These are phyloP conservation scores for Elgaria multicarinata DNA, from an alignment of 2,113 vertebrate species.

Conservation along the genomic window DNA sequence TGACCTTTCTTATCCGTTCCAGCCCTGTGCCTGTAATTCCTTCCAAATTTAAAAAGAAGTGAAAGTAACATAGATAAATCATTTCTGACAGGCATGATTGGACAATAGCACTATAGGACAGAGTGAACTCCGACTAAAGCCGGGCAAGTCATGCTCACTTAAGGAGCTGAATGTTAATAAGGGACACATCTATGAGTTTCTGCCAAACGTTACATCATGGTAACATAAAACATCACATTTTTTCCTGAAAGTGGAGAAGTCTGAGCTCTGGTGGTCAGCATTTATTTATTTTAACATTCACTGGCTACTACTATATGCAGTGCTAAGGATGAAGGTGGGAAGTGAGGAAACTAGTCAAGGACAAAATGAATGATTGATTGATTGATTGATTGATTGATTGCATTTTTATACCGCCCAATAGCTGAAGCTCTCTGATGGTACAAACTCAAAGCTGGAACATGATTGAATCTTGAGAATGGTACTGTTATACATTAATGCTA, in stretches of 20 bases:
- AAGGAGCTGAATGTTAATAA: conserved; percentile 4
- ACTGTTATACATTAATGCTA: background rate
- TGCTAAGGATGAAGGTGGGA: background rate
- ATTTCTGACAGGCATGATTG: conserved; percentile 7
- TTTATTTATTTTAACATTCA: background rate
- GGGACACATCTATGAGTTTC: conserved; percentile 2
- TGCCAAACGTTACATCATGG: background rate
- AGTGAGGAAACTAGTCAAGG: background rate
- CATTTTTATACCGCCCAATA: too few relatives aligned
- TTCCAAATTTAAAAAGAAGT: background rate
- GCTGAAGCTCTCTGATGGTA: too few relatives aligned
- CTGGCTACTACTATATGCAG: background rate
- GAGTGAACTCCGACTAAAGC: conserved; percentile 1
- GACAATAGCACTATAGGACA: background rate
- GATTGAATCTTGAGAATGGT: background rate
- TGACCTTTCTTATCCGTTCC: conserved; percentile 15
- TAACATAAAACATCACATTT: background rate
- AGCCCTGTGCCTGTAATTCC: background rate
- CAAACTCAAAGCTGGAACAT: background rate
- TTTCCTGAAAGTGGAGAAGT: background rate
- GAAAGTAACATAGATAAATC: conserved; percentile 15
- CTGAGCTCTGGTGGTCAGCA: background rate
- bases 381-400: too few relatives aligned
- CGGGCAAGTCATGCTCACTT: background rate
- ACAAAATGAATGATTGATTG: too few relatives aligned